Base-by-base conservation (phyloP, 2,797 vertebrate species). In the Anas acuta region DNA sequence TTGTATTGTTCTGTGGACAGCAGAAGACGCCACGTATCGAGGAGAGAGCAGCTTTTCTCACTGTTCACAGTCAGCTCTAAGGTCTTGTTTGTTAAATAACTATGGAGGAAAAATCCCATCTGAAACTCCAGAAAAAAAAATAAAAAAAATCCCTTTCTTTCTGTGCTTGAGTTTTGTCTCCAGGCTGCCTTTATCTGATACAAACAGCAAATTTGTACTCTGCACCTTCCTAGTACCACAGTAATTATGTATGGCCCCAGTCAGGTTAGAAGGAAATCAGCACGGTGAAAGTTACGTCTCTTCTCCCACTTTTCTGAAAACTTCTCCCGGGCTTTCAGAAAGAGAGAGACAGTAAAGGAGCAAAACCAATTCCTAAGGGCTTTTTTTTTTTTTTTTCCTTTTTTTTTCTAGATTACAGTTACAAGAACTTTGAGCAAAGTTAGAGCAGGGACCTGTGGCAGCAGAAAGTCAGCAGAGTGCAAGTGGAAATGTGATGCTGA, bases 1-100 rank as follows among this genome's bases (percentile, higher is more conserved):
- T 15, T 93, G 82, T 72, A 66, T 88, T 95, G 92, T 91, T 95
- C 77, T n/a, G 37, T 57, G 53, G 28, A 72, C 39, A 41, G 84
- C 23, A 9, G 53, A 88, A 89, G 37, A 74, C 37, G 45, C 21
- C 30, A 65, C 28, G 0, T 57, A 78, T 81, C 93, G 71, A 72
- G 17, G 43, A 80, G 30, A 84, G 37, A 43, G 84, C 7, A 62
- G 78, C 33, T 94, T 84, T 95, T 89, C 91, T 76, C 81, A 53
- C 41, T 72, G 43, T 54, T 69, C 47, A 37, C 89, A 62, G 23
- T 71, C 75, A 76, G 80, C 25, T 76, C 20, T 45, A 69, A 93
- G 49, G 43, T 41, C 11, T 65, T 76, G 32, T 21, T 89, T 90
- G 53, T 64, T 73, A 30, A 82, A 23, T 86, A 87, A 92, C 13